These are phyloP conservation scores for Pterobdella sp. DNA, from an alignment of 2,888 invertebrate genomes.

Conservation along the genomic window DNA sequence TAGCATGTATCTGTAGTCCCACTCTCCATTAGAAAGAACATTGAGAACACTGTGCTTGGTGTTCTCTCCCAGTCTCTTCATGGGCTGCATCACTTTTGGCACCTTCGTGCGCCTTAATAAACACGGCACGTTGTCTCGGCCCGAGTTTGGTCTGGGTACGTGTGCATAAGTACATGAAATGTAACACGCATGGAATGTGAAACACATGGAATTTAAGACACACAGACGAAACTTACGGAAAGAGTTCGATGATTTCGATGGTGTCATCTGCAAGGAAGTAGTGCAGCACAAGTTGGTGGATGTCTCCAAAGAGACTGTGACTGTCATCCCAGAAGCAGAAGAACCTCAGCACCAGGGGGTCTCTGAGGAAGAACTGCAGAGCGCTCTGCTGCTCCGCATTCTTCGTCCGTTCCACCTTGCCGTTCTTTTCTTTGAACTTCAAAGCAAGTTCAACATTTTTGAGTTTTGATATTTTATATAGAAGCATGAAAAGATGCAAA, in stretches of 20 bases:
- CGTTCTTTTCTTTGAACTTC: conserved; percentile 18
- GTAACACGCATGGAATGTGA: neutral
- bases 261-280: conserved; percentile 81
- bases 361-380: conserved; percentile 23
- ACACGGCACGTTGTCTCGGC: conserved; percentile 64
- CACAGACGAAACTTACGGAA: conserved; percentile 42
- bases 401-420: conserved; percentile 2
- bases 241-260: conserved; percentile 75
- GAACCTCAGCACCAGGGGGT: conserved; percentile 53
- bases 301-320: conserved; percentile 65
- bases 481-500: too few relatives aligned
- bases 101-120: conserved; percentile 69
- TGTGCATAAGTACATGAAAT: neutral
- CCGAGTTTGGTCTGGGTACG: conserved; percentile 58
- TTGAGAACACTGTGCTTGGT: conserved; percentile 51
- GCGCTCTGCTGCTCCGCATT: conserved; percentile 6
- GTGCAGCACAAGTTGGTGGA: conserved; percentile 72
- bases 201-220: too few relatives aligned
- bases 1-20: conserved; percentile 50
- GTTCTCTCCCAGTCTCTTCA: conserved; percentile 48
- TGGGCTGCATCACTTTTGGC: conserved; percentile 57
- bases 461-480: too few relatives aligned
- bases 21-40: conserved; percentile 51
- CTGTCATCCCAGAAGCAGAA: conserved; percentile 84
- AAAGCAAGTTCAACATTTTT: too few relatives aligned